Evolutionary conservation across 2,888 invertebrate species (phyloP).

Genomic region (Frankliniella fusca): DNA sequence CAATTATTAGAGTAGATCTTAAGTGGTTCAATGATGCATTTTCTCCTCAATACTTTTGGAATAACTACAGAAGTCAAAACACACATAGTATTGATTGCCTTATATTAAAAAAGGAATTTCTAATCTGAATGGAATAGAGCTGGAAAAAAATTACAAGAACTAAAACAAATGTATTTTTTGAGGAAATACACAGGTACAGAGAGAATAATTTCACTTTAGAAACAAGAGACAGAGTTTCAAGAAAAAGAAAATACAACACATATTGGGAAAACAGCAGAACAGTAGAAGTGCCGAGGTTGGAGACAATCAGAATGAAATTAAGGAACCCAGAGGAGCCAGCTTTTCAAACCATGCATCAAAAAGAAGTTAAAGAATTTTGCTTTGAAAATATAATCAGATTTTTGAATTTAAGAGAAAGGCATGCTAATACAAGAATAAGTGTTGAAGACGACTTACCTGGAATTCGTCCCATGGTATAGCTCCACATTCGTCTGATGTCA

Average conservation of each 20-base stretch:
- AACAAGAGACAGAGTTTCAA: constrained; percentile 2
- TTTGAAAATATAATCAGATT: not conserved
- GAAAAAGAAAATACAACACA: not conserved
- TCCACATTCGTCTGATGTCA: constrained; percentile 76
- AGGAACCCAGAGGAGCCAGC: constrained; percentile 28
- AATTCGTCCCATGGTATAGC: constrained; percentile 92
- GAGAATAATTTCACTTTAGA: not conserved
- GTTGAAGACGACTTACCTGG: constrained; percentile 60
- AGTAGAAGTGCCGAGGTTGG: not conserved
- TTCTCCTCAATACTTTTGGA: too few species aligned
- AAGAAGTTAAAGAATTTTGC: constrained; percentile 12
- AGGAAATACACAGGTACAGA: too few species aligned
- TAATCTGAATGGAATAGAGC: too few species aligned
- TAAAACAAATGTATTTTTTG: too few species aligned
- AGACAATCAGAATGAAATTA: not conserved
- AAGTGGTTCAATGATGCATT: too few species aligned
- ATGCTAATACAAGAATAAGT: constrained; percentile 31
- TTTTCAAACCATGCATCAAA: constrained; percentile 30
- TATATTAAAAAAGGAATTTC: too few species aligned
- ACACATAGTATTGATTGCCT: too few species aligned
- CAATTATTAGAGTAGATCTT: too few species aligned
- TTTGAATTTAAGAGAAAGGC: not conserved
- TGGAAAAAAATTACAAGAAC: too few species aligned
- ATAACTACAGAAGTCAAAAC: too few species aligned
- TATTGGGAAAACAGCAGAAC: not conserved